Evolutionary conservation across 2,888 invertebrate species (phyloP), one percentile per base, ranked within the genome.

Genomic region (Sabellastarte sp.): DNA sequence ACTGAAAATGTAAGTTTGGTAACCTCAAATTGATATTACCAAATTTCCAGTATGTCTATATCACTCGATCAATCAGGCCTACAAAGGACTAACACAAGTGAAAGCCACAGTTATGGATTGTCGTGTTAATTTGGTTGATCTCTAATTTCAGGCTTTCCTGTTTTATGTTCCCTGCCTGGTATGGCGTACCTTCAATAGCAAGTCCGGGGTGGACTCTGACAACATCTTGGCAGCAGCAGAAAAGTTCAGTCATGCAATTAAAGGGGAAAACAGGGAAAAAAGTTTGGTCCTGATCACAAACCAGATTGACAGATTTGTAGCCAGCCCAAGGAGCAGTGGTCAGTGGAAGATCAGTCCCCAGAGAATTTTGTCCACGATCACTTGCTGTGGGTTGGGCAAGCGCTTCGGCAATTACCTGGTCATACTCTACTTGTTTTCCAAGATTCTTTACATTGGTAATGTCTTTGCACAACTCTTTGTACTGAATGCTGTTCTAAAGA

Each of bases 111-210:
- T n/a, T n/a, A n/a, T n/a, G n/a, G n/a, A n/a, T n/a, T n/a, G n/a
- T n/a, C n/a, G n/a, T n/a, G n/a, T n/a, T n/a, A n/a, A n/a, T n/a
- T n/a, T n/a, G n/a, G n/a, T n/a, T n/a, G n/a, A 41, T 41, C 41
- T 20, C 20, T 41, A 20, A 10, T 41, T 41, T 24, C 24, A 31
- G 32, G 65, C 82, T 3, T 72, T 82, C 61, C 72, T 76, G 65
- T 82, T 82, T 73, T 81, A 80, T 64, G 66, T 80, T 10, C 82
- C 82, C 20, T 59, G 78, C 70, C 65, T 84, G 33, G 76, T 81
- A 71, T 83, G 83, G 83, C 66, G 64, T 29, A 61, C 60, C 4
- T 57, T 67, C n/a, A 67, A 67, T 53, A 56, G 59, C 55, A 64
- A 60, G 56, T 60, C 67, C 31, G 67, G 67, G 29, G 65, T 67